Evolutionary conservation across 37 sponge, comb jelly and placozoan genomes (phyloP).

Genomic region (Theonella swinhoei): DNA sequence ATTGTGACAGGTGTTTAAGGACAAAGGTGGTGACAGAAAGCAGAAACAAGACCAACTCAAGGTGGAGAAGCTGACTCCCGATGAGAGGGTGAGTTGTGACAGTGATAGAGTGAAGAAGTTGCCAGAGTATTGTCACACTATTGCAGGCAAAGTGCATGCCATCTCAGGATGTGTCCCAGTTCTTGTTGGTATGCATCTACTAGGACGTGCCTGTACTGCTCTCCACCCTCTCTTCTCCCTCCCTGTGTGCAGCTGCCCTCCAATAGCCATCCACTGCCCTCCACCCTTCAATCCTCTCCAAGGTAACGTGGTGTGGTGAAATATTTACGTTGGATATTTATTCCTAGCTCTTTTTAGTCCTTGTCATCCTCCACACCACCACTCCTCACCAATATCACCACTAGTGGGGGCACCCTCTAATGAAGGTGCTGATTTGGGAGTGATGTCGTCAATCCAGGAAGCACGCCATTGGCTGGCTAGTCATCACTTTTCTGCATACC

Average conservation of each 20-base stretch:
- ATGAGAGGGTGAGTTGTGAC: conserved; percentile 27
- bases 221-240: not conserved
- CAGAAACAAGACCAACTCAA: conserved; percentile 67
- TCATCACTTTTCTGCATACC: conserved; percentile 49
- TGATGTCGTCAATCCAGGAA: conserved; percentile 27
- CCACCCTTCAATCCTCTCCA: not conserved
- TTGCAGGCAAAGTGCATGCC: not conserved
- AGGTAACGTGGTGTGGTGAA: not conserved
- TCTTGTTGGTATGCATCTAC: not conserved
- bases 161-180: not conserved
- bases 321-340: not conserved
- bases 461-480: conserved; percentile 50
- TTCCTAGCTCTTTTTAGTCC: not conserved
- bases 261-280: not conserved
- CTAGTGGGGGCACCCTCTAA: no score
- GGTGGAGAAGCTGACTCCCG: conserved; percentile 53
- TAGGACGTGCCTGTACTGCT: no score
- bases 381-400: not conserved
- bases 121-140: no score
- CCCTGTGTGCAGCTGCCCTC: not conserved
- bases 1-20: conserved; percentile 48
- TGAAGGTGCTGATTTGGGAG: not conserved
- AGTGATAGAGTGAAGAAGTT: no score
- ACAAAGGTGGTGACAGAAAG: conserved; percentile 81
- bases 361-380: not conserved